Base-by-base conservation (phyloP, 2,113 vertebrate genomes). In the Petaurus breviceps region DNA sequence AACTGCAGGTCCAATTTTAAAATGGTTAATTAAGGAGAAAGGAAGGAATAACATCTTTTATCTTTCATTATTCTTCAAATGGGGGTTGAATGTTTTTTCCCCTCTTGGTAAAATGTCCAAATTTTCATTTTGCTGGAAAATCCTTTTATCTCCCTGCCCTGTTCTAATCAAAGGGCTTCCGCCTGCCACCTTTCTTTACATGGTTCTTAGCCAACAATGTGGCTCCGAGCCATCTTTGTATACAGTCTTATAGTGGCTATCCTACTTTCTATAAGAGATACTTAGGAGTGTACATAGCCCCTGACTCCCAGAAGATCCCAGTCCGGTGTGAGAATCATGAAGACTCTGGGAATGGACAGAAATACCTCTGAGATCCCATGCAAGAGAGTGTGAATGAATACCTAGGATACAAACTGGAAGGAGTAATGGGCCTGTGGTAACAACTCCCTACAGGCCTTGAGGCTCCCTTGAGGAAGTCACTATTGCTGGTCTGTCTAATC, bases 291-390 rank as follows among this genome's bases (percentile, higher is more conserved):
- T 68, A 68, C 12, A 37, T 37, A 68, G 14, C 31, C 37, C 55
- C 25, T 89, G 25, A 31, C 47, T 90, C 97, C 31, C 37, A 92
- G 89, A 23, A 89, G 51, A 12, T 50, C 19, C 96, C 94, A 37
- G 43, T 95, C 52, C 51, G 93, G 94, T 51, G 92, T 91, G 51
- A 61, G 94, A 94, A 92, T n/a, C 14, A n/a, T 43, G 92, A 84
- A 94, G 31, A 25, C 77, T n/a, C 93, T 49, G 26, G 91, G 92
- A 94, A 93, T 68, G 91, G n/a, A 51, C 2, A 89, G 57, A 95
- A 94, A 90, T 31, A 50, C 84, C 91, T 84, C 92, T 25, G 93
- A 95, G 46, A 94, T 25, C 54, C 51, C 50, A 94, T 16, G 84
- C 43, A 90, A 84, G 92, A 25, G 51, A 3, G 2, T 57, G 25